Conservation (phyloP, 30 jellyfish, hydroid and myxozoan species). For the Phacellophora camtschatica region DNA sequence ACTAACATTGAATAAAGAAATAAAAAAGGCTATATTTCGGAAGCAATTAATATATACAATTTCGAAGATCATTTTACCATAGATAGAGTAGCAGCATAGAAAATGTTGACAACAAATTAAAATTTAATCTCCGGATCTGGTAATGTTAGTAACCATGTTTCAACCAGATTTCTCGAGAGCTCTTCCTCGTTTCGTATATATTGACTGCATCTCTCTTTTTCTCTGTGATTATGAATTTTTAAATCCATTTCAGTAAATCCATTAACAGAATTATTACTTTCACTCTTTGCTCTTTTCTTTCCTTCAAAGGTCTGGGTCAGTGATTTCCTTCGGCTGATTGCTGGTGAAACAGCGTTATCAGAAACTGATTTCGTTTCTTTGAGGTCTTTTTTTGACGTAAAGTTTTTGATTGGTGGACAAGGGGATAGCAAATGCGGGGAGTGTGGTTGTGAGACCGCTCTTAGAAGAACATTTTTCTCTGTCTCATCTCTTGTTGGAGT, state of each 20-base stretch:
- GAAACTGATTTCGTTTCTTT: background rate
- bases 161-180: too few relatives aligned
- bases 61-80: too few relatives aligned
- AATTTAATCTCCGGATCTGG: too few relatives aligned
- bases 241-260: constrained; percentile 29
- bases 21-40: too few relatives aligned
- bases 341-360: background rate
- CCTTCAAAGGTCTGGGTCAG: background rate
- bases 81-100: too few relatives aligned
- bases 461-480: background rate
- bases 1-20: too few relatives aligned
- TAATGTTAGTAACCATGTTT: too few relatives aligned
- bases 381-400: background rate
- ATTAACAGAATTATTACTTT: background rate
- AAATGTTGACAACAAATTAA: too few relatives aligned
- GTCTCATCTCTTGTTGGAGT: background rate
- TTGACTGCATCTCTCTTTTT: background rate
- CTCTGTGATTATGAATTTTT: constrained; percentile 19
- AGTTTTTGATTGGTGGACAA: too few relatives aligned
- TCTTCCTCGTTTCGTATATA: background rate
- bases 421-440: background rate
- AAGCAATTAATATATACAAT: too few relatives aligned
- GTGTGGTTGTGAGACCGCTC: too few relatives aligned
- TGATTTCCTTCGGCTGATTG: background rate
- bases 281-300: background rate